Evolutionary conservation across 2,888 invertebrate genomes (phyloP).

Genomic region (Drosophila sordidula): DNA sequence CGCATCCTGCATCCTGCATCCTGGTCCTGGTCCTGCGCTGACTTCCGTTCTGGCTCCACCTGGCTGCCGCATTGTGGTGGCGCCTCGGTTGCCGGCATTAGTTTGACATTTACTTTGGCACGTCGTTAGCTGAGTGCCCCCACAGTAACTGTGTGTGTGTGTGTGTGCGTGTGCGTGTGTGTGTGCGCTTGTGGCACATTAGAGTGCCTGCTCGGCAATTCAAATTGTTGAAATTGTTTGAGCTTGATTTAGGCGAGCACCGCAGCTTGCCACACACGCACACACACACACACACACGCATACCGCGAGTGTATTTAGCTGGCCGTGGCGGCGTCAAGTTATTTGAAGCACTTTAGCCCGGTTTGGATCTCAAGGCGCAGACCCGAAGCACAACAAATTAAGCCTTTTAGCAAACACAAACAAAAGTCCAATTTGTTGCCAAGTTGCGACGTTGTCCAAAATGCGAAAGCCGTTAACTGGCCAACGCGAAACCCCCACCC

Average conservation of each 20-base stretch:
- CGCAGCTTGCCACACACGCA: slow-evolving; percentile 24
- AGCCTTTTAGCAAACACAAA: slow-evolving; percentile 80
- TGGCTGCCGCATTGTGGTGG: slow-evolving; percentile 57
- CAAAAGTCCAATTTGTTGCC: slow-evolving; percentile 80
- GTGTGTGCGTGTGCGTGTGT: slow-evolving; percentile 8
- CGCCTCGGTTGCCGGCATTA: slow-evolving; percentile 69
- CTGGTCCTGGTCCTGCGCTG: slow-evolving; percentile 8
- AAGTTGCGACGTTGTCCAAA: slow-evolving; percentile 71
- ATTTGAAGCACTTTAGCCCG: slow-evolving; percentile 74
- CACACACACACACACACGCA: slow-evolving; percentile 1
- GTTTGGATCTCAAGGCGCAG: slow-evolving; percentile 46
- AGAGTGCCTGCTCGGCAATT: slow-evolving; percentile 70
- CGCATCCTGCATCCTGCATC: slow-evolving; percentile 41
- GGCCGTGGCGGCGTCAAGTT: slow-evolving; percentile 65
- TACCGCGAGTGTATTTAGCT: slow-evolving; percentile 37
- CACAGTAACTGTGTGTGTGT: slow-evolving; percentile 7
- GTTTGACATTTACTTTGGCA: slow-evolving; percentile 80
- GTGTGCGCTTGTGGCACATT: slow-evolving; percentile 40
- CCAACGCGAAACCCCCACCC: slow-evolving; percentile 41
- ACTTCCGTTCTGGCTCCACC: slow-evolving; percentile 34
- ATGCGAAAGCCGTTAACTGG: slow-evolving; percentile 73
- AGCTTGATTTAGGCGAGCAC: slow-evolving; percentile 74
- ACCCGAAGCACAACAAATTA: slow-evolving; percentile 76
- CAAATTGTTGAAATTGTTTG: slow-evolving; percentile 79
- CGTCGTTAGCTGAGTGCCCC: slow-evolving; percentile 74